Evolutionary conservation across 2,113 vertebrate species (phyloP).

Genomic region (Pomatostomus ruficeps): DNA sequence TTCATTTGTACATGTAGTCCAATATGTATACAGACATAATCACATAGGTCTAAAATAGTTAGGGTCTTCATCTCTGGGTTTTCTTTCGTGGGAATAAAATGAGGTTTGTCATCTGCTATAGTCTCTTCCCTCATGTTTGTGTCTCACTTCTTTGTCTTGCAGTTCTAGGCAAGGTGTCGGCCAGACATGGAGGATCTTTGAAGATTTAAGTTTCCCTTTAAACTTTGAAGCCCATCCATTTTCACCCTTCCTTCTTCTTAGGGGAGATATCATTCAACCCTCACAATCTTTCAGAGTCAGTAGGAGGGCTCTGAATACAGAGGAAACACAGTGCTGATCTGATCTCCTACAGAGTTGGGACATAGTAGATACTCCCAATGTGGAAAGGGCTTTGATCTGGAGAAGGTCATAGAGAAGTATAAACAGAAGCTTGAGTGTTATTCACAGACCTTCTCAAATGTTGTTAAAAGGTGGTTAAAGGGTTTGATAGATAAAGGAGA

Average conservation of each 20-base stretch:
- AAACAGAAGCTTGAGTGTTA: background rate
- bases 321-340: background rate
- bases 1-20: background rate
- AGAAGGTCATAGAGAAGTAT: background rate
- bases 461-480: background rate
- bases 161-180: background rate
- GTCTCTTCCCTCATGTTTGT: background rate
- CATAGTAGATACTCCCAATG: background rate
- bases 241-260: background rate
- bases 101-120: background rate
- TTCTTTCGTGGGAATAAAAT: background rate
- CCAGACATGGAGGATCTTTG: background rate
- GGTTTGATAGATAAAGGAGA: background rate
- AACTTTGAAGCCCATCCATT: background rate
- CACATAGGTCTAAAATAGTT: background rate
- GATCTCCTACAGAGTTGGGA: background rate
- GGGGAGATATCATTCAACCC: background rate
- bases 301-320: background rate
- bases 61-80: background rate
- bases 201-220: slow-evolving; percentile 26
- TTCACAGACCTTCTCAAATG: background rate
- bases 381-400: background rate
- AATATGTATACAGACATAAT: background rate
- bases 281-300: background rate
- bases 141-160: background rate